Conservation (phyloP, 2,888 invertebrate genomes). For the Philhelius pedissequus region DNA sequence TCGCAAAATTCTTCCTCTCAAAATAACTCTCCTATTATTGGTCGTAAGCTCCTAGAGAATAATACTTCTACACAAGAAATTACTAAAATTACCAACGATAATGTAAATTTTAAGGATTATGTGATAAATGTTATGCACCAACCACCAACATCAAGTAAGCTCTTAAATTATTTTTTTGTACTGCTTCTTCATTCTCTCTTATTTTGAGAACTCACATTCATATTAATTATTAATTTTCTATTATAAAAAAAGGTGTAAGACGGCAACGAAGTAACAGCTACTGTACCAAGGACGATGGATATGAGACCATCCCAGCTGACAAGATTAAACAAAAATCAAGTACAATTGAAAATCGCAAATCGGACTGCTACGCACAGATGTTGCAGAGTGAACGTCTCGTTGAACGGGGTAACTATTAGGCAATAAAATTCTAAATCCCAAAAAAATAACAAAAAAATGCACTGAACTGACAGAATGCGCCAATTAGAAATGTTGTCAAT, state of each 20-base stretch:
- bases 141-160: slow-evolving; percentile 75
- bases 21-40: slow-evolving; percentile 75
- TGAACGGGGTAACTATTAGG: slow-evolving; percentile 67
- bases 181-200: no score
- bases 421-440: slow-evolving; percentile 50
- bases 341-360: slow-evolving; percentile 76
- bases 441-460: slow-evolving; percentile 17
- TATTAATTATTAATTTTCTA: background rate
- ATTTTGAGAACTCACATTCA: no score
- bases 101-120: slow-evolving; percentile 63
- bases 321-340: slow-evolving; percentile 70
- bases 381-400: slow-evolving; percentile 75
- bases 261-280: slow-evolving; percentile 78
- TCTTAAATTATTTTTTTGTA: slow-evolving; percentile 78
- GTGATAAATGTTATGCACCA: slow-evolving; percentile 68
- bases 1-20: slow-evolving; percentile 76
- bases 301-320: slow-evolving; percentile 81
- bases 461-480: slow-evolving; percentile 58
- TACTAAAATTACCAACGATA: slow-evolving; percentile 45
- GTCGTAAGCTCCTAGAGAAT: slow-evolving; percentile 73
- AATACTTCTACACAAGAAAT: slow-evolving; percentile 62
- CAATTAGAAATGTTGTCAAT: slow-evolving; percentile 47
- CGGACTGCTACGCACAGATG: slow-evolving; percentile 77
- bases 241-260: slow-evolving; percentile 78
- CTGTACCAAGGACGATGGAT: slow-evolving; percentile 81